A percentile compares a stretch with the other conserved stretches of the same genome.
Evolutionary conservation across 2,113 vertebrate genomes (phyloP).

Genomic region (Hippopotamus amphibius): DNA sequence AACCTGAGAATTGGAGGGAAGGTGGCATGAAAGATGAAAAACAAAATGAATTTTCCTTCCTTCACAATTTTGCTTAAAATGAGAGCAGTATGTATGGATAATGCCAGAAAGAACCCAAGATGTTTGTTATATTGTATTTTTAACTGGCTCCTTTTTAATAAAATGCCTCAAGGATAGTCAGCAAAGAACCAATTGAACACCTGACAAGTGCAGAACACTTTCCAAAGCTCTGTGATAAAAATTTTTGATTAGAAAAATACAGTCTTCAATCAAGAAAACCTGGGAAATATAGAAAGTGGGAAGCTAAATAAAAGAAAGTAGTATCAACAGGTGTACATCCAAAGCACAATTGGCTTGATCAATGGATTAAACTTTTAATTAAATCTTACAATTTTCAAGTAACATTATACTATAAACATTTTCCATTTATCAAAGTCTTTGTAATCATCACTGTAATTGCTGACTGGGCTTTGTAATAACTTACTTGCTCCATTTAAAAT

Average conservation of each 20-base stretch:
- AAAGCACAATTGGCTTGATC: conserved; percentile 15
- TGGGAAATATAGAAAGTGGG: neutral
- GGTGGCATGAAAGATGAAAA: neutral
- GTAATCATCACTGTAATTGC: neutral
- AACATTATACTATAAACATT: conserved; percentile 4
- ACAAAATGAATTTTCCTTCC: neutral
- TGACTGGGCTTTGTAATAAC: neutral
- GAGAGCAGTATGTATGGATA: neutral
- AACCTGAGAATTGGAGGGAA: neutral
- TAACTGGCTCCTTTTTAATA: neutral
- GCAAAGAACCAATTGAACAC: neutral
- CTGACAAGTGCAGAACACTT: neutral
- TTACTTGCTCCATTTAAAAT: neutral
- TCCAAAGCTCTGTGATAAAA: neutral
- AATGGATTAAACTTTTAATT: neutral
- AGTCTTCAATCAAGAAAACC: neutral
- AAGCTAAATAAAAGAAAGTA: neutral
- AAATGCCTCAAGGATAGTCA: neutral
- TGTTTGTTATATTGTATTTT: neutral
- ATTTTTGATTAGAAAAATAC: neutral
- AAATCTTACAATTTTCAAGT: conserved; percentile 15
- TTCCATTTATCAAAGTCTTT: conserved; percentile 28
- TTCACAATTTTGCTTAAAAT: neutral
- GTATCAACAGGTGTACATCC: neutral
- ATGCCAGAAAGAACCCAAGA: neutral